These are phyloP conservation scores for Tachina grossa DNA, from an alignment of 2,888 invertebrate species.

Conservation along the genomic window DNA sequence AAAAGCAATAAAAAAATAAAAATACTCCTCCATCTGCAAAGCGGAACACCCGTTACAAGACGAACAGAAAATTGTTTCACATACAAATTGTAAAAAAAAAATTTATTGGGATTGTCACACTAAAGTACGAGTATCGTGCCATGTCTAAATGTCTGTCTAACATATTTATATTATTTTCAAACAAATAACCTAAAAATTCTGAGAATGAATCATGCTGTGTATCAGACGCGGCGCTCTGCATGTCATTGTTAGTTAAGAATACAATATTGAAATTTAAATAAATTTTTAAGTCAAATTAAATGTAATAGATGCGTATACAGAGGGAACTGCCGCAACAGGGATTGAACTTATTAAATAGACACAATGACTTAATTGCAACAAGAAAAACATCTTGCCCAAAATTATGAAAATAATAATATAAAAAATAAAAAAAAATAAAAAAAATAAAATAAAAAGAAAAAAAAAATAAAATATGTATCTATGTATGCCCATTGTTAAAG, in stretches of 20 bases:
- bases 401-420: background rate
- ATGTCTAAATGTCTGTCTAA: conserved; percentile 47
- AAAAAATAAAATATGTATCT: conserved; percentile 11
- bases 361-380: conserved; percentile 64
- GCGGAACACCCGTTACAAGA: conserved; percentile 3
- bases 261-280: conserved; percentile 21
- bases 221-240: conserved; percentile 65
- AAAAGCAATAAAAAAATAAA: too few species aligned
- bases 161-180: conserved; percentile 23
- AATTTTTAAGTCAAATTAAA: conserved; percentile 37
- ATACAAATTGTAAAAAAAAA: conserved; percentile 47
- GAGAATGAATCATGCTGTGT: conserved; percentile 72
- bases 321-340: background rate
- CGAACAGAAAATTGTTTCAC: conserved; percentile 46
- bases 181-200: conserved; percentile 55
- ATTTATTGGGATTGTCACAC: conserved; percentile 66
- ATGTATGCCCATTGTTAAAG: background rate
- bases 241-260: conserved; percentile 23
- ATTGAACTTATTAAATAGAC: conserved; percentile 11
- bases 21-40: background rate
- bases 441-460: background rate
- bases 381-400: conserved; percentile 7
- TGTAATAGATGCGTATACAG: background rate
- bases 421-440: conserved; percentile 9
- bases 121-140: conserved; percentile 26